Evolutionary conservation across 2,888 invertebrate species (phyloP).

Genomic region (Clanis bilineata): DNA sequence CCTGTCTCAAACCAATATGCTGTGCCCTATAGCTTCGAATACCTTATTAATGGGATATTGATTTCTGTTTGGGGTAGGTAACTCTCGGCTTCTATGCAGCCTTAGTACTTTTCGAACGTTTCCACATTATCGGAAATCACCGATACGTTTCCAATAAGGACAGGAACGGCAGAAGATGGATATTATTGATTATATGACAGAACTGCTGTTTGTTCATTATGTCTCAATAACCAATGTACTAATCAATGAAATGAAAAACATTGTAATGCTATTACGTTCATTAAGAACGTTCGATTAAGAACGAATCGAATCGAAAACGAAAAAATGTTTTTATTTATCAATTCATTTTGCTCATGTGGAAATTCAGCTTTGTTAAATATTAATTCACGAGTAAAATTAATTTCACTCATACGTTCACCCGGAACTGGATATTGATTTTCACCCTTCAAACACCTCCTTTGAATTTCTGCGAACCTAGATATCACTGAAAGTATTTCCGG

Average conservation of each 20-base stretch:
- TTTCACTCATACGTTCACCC: not conserved
- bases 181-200: too few species aligned
- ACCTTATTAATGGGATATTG: slow-evolving; percentile 75
- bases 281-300: too few species aligned
- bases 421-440: slow-evolving; percentile 12
- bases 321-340: too few species aligned
- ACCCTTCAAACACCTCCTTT: slow-evolving; percentile 16
- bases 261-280: too few species aligned
- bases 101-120: slow-evolving; percentile 81
- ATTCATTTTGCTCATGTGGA: too few species aligned
- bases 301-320: too few species aligned
- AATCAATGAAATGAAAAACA: too few species aligned
- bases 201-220: too few species aligned
- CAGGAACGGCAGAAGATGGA: not conserved
- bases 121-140: slow-evolving; percentile 81
- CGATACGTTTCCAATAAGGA: slow-evolving; percentile 72
- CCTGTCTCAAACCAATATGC: slow-evolving; percentile 66
- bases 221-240: too few species aligned
- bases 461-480: slow-evolving; percentile 51
- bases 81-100: slow-evolving; percentile 62
- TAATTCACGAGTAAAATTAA: too few species aligned
- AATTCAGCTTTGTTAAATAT: too few species aligned
- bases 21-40: slow-evolving; percentile 66
- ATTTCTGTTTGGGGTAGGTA: slow-evolving; percentile 69
- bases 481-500: slow-evolving; percentile 55